Base-by-base conservation (phyloP, 2,888 invertebrate species). In the Sminthurides aquaticus region DNA sequence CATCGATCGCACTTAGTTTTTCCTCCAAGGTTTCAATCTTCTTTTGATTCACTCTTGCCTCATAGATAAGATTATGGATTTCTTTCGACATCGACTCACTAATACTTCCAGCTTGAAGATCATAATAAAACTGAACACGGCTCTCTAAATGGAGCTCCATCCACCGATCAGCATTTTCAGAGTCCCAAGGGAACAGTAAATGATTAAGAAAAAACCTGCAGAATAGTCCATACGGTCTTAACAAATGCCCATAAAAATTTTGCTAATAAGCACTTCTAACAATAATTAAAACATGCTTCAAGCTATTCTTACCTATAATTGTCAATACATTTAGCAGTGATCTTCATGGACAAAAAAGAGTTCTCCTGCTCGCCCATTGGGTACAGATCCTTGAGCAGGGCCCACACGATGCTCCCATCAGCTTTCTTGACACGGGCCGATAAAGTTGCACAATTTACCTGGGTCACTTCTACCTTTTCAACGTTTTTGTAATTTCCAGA, bases 291-390 rank as follows among this genome's bases (percentile, higher is more conserved):
- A 43, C 43, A 43, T 18, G 11, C 11, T 11, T 18, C 18, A 18
- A 43, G 8, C 18, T 8, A 43, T 43, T 43, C 56, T 26, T 27
- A 62, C 62, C 62, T 20, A 29, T 62, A 57, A 49, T 62, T 62
- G 29, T 62, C 62, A 18, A 62, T 57, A 25, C 62, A 62, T 20
- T 62, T 57, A 27, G 62, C 57, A 5, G 57, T 62, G 2, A 57
- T n/a, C 28, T 57, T 57, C 62, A 62, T 62, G 3, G 56, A 18
- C 26, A 62, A 43, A 20, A 48, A 57, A 2, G 27, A 1, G 43
- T 62, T 62, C 22, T 62, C 62, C 20, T 62, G 62, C 28, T 57
- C 25, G 2, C 57, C 62, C 49, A 62, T 49, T n/a, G 62, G 62
- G 29, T 57, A 57, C 27, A 62, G 20, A 25, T 62, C 62, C 5